Evolutionary conservation across 2,113 vertebrate species (phyloP).

Genomic region (Tenrec ecaudatus): DNA sequence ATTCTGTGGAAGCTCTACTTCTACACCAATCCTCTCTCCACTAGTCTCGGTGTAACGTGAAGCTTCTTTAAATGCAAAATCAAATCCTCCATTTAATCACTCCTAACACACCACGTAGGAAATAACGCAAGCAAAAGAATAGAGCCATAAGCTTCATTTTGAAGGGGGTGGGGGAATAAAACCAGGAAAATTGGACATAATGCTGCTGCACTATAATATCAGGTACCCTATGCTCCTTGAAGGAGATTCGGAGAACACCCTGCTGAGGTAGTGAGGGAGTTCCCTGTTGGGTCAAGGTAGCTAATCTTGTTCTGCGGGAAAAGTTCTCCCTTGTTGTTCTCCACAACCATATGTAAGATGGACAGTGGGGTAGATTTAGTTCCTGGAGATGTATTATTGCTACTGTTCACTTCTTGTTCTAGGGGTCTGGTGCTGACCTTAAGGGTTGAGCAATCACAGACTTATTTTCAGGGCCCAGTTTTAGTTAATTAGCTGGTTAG

Average conservation of each 20-base stretch:
- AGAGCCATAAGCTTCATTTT: conserved; percentile 9
- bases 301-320: background rate
- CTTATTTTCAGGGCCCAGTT: conserved; percentile 46
- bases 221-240: background rate
- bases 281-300: background rate
- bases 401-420: conserved; percentile 27
- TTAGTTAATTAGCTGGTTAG: conserved; percentile 49
- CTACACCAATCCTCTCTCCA: background rate
- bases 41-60: background rate
- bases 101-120: conserved; percentile 7
- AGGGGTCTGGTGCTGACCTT: background rate
- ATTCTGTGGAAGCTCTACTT: conserved; percentile 9
- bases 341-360: background rate
- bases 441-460: background rate
- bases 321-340: background rate
- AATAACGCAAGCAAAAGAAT: background rate
- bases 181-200: background rate
- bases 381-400: background rate
- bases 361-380: background rate
- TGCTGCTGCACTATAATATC: background rate
- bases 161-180: background rate
- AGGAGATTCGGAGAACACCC: background rate
- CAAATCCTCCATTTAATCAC: conserved; percentile 36
- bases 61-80: conserved; percentile 31
- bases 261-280: background rate